Percentiles rank a stretch among this genome's conserved stretches.
Conservation (phyloP, 1,140 invertebrate species). For the Magallana angulata region DNA sequence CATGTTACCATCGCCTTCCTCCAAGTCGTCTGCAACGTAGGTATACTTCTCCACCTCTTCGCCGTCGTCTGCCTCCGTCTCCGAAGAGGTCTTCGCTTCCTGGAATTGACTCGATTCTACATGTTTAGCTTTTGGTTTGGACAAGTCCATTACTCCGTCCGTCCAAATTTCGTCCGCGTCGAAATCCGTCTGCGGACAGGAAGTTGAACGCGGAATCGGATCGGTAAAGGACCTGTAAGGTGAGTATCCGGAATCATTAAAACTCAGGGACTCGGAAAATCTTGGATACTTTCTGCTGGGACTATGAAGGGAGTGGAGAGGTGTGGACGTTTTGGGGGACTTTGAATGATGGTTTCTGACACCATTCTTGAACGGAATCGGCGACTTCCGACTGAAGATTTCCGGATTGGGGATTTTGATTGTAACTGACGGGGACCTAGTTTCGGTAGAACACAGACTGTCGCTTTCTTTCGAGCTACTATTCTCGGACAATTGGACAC, state of each 20-base stretch:
- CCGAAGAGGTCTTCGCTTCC: not conserved
- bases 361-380: slow-evolving; percentile 1
- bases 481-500: slow-evolving; percentile 27
- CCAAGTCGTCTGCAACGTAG: slow-evolving; percentile 3
- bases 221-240: not conserved
- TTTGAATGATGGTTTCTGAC: slow-evolving; percentile 4
- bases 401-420: slow-evolving; percentile 15
- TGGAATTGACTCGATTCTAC: not conserved
- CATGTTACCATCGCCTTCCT: not conserved
- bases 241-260: not conserved
- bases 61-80: not conserved
- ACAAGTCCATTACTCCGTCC: slow-evolving; percentile 3
- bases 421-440: not conserved
- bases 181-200: slow-evolving; percentile 8
- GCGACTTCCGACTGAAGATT: not conserved
- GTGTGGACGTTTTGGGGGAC: slow-evolving; percentile 35
- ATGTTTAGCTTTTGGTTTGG: not conserved
- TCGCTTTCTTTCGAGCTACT: slow-evolving; percentile 29
- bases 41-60: slow-evolving; percentile 5
- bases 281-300: not conserved
- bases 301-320: slow-evolving; percentile 29
- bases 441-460: not conserved
- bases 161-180: slow-evolving; percentile 21
- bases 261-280: not conserved
- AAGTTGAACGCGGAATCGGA: not conserved